These are phyloP conservation scores for Lagopus leucura DNA, from an alignment of 2,113 vertebrate species.

Conservation along the genomic window DNA sequence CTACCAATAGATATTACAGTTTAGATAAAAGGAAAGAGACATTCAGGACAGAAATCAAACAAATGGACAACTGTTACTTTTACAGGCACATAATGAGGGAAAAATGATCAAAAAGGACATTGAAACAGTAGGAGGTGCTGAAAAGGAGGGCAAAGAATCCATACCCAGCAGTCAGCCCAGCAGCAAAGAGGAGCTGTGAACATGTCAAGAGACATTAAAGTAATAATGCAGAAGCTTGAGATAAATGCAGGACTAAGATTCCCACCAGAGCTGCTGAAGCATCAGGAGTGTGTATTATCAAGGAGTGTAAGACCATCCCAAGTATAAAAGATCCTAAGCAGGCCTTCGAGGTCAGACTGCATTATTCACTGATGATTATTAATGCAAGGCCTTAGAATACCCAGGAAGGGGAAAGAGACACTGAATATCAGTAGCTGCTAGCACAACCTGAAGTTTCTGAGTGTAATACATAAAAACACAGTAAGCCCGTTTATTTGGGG, in stretches of 20 bases:
- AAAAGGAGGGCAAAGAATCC: conserved; percentile 10
- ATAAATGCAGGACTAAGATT: neutral
- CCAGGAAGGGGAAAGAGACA: neutral
- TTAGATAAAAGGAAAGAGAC: conserved; percentile 12
- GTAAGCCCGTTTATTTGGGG: neutral
- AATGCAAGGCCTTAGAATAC: neutral
- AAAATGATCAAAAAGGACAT: conserved; percentile 4
- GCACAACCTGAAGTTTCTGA: neutral
- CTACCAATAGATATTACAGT: neutral
- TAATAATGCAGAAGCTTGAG: neutral
- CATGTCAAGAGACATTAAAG: conserved; percentile 16
- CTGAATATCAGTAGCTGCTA: neutral
- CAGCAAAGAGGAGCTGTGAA: neutral
- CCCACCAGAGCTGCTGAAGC: neutral
- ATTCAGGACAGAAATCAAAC: neutral
- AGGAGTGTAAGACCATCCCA: neutral
- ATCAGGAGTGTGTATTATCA: neutral
- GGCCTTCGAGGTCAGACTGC: neutral
- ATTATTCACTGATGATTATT: neutral
- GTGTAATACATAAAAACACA: neutral
- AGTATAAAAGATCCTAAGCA: neutral
- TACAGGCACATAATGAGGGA: neutral
- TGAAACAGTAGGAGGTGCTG: neutral
- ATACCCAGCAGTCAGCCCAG: neutral
- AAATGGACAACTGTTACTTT: conserved; percentile 14